A percentile compares a stretch with the other conserved stretches of the same genome.
Evolutionary conservation across 1,140 invertebrate species (phyloP).

Genomic region (Drosophila gunungcola): DNA sequence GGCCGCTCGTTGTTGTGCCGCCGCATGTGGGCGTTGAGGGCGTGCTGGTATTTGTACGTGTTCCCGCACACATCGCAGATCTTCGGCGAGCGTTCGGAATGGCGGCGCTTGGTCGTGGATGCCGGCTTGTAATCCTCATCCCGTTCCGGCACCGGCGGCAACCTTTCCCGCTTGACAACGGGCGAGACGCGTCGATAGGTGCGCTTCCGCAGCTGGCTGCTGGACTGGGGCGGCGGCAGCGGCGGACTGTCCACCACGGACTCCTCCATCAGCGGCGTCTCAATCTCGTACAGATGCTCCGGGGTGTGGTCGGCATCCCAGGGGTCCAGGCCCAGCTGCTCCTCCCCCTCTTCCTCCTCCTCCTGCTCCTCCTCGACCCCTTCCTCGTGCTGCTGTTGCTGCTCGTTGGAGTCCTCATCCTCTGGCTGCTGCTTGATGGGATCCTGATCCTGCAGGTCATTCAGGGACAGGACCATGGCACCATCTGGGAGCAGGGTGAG

Average conservation of each 20-base stretch:
- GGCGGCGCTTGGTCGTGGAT: constrained; percentile 27
- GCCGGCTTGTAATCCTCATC: not conserved
- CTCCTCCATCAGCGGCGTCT: constrained; percentile 26
- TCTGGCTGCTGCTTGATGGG: constrained; percentile 15
- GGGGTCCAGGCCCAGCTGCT: constrained; percentile 4
- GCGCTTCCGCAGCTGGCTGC: constrained; percentile 2
- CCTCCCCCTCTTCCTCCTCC: constrained; percentile 1
- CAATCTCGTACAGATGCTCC: constrained; percentile 34
- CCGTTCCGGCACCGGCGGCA: not conserved
- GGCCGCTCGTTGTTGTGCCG: constrained; percentile 79
- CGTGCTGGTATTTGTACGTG: constrained; percentile 82
- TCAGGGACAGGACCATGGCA: constrained; percentile 13
- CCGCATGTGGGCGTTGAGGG: constrained; percentile 79
- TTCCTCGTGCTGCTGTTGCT: not conserved
- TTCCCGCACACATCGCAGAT: constrained; percentile 84
- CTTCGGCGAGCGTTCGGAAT: constrained; percentile 51
- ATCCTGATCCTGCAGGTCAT: constrained; percentile 8
- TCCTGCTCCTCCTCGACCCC: not conserved
- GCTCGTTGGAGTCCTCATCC: not conserved
- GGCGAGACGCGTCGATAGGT: constrained; percentile 27
- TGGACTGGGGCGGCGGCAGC: not conserved
- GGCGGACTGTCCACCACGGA: constrained; percentile 4
- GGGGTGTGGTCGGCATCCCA: constrained; percentile 35
- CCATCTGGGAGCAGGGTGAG: constrained; percentile 15
- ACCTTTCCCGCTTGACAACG: constrained; percentile 5